Conservation (phyloP, 2,888 invertebrate species). For the Beris chalybata region DNA sequence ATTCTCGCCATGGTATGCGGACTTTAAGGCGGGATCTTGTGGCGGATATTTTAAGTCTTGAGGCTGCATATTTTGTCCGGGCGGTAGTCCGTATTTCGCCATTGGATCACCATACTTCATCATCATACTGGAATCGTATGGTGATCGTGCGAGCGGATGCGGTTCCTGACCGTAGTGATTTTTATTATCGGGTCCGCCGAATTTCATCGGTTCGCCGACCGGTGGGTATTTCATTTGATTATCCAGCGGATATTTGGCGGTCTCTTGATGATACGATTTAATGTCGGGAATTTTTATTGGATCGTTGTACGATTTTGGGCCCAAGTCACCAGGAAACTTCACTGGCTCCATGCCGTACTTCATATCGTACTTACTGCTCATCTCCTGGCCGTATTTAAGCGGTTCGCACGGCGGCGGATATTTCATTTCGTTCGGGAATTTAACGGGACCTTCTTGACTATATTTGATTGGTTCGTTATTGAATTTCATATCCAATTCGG, state of each 20-base stretch:
- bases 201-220: constrained; percentile 39
- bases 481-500: constrained; percentile 51
- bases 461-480: constrained; percentile 50
- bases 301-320: constrained; percentile 43
- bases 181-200: constrained; percentile 30
- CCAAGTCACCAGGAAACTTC: constrained; percentile 49
- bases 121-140: constrained; percentile 54
- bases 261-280: constrained; percentile 47
- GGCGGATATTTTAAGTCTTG: constrained; percentile 55
- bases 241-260: constrained; percentile 42
- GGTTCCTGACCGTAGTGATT: constrained; percentile 41
- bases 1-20: constrained; percentile 53
- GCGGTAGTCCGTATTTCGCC: constrained; percentile 48
- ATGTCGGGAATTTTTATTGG: constrained; percentile 53
- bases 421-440: constrained; percentile 56
- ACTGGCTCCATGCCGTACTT: constrained; percentile 54
- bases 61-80: constrained; percentile 45
- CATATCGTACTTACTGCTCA: constrained; percentile 51
- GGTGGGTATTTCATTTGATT: constrained; percentile 43
- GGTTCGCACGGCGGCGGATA: constrained; percentile 53
- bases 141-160: constrained; percentile 51
- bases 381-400: constrained; percentile 37
- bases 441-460: constrained; percentile 42
- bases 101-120: constrained; percentile 56
- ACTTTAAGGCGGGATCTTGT: constrained; percentile 44